Percentiles rank a stretch among this genome's conserved stretches.
These are phyloP conservation scores for Ichneumoninae sp. DNA, from an alignment of 2,888 invertebrate genomes.

Conservation along the genomic window DNA sequence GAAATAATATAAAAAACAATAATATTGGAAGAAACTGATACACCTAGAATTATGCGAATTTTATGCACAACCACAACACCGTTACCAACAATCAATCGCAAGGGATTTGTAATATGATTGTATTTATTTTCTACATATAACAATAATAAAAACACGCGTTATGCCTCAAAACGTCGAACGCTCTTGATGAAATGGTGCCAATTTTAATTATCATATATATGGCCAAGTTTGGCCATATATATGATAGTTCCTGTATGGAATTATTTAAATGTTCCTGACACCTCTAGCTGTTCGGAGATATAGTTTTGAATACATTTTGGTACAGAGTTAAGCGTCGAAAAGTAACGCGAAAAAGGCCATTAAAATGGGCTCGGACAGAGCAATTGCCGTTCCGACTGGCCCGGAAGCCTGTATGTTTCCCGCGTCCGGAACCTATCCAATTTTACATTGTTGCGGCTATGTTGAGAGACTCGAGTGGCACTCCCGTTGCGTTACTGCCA, in stretches of 20 bases:
- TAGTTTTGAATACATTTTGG: constrained; percentile 34
- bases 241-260: not conserved
- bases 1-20: no score
- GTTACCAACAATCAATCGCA: no score
- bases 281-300: not conserved
- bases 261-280: constrained; percentile 7
- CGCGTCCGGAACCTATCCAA: constrained; percentile 60
- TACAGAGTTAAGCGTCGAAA: constrained; percentile 32
- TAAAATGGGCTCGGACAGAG: constrained; percentile 45
- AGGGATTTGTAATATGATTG: no score
- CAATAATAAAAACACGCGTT: not conserved
- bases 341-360: constrained; percentile 37
- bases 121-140: not conserved
- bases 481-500: constrained; percentile 70
- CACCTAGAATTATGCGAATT: no score
- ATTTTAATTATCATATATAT: no score
- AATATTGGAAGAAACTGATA: no score
- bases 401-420: constrained; percentile 49
- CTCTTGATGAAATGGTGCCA: not conserved
- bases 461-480: constrained; percentile 67
- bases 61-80: no score
- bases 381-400: constrained; percentile 45
- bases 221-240: not conserved
- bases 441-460: constrained; percentile 60
- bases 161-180: not conserved